Conservation (phyloP, 64 coral and sea anemone genomes). For the Platygyra sinensis region DNA sequence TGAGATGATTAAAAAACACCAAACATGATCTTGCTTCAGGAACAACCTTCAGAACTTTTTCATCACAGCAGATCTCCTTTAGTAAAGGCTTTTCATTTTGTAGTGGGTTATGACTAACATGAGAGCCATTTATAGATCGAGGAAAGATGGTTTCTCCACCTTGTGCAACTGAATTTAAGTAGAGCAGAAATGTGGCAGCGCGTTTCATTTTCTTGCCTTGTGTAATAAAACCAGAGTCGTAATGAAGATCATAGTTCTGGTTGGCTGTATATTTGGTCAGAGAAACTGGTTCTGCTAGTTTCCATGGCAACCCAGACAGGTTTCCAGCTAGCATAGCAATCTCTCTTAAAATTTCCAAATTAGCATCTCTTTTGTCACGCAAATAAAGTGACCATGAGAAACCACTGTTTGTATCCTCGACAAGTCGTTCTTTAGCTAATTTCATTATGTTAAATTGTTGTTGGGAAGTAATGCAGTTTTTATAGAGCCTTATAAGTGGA, state of each 20-base stretch:
- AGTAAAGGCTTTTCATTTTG: conserved; percentile 58
- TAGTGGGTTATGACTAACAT: not conserved
- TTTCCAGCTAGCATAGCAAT: conserved; percentile 71
- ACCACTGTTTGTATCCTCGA: conserved; percentile 74
- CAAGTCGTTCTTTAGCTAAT: conserved; percentile 60
- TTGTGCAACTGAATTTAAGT: conserved; percentile 73
- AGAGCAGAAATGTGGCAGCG: conserved; percentile 72
- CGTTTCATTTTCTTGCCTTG: conserved; percentile 62
- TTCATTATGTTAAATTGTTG: conserved; percentile 46
- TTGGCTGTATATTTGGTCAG: conserved; percentile 70
- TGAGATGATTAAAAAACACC: conserved; percentile 72
- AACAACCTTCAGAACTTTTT: conserved; percentile 54
- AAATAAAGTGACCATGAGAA: conserved; percentile 85
- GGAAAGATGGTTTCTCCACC: conserved; percentile 95
- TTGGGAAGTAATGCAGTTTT: conserved; percentile 70
- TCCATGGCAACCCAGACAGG: conserved; percentile 72
- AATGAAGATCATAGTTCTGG: conserved; percentile 84
- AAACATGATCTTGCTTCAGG: conserved; percentile 61
- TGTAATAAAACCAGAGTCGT: conserved; percentile 83
- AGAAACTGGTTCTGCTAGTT: conserved; percentile 75
- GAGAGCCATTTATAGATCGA: conserved; percentile 58
- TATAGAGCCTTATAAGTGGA: conserved; percentile 58
- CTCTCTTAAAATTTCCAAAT: conserved; percentile 58
- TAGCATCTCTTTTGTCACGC: conserved; percentile 49
- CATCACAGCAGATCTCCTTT: conserved; percentile 24